These are phyloP conservation scores for Gorsachius goisagi DNA, from an alignment of 2,113 vertebrate genomes.

Conservation along the genomic window DNA sequence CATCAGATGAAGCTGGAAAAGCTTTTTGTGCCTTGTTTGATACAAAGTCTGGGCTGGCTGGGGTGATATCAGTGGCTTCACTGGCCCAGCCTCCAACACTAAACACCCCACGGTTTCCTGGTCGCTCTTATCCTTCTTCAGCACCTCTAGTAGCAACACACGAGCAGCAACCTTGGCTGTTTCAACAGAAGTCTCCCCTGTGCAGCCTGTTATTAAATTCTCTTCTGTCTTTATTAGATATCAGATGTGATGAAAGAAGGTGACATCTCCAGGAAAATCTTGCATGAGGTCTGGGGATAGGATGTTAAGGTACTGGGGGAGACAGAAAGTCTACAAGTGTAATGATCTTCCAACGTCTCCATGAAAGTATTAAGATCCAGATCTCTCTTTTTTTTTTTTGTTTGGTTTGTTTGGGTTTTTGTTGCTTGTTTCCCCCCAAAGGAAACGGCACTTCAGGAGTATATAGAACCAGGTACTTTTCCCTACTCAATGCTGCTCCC, in stretches of 20 bases:
- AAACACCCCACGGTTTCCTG: not conserved
- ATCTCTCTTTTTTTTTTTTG: not conserved
- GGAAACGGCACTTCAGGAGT: not conserved
- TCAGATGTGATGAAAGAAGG: conserved; percentile 17
- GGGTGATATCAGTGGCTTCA: not conserved
- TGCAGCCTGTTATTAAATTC: conserved; percentile 37
- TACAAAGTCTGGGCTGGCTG: not conserved
- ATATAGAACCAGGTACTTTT: not conserved
- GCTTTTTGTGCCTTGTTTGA: not conserved
- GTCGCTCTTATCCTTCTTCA: not conserved
- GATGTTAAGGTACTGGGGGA: not conserved
- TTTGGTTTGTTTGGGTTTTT: too few species aligned
- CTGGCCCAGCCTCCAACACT: not conserved
- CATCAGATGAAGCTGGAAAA: not conserved
- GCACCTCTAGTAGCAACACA: not conserved
- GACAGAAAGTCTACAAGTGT: not conserved
- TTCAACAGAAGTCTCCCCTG: conserved; percentile 2
- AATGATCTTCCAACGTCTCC: not conserved
- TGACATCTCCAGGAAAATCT: conserved; percentile 2
- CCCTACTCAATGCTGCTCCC: not conserved
- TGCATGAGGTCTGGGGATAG: not conserved
- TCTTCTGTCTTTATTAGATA: conserved; percentile 38
- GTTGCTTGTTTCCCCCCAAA: not conserved
- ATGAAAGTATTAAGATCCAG: not conserved
- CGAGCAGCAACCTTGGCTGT: not conserved